phyloP scores from a whole-genome alignment of 2,113 vertebrate species.

The Chrysemys picta region DNA sequence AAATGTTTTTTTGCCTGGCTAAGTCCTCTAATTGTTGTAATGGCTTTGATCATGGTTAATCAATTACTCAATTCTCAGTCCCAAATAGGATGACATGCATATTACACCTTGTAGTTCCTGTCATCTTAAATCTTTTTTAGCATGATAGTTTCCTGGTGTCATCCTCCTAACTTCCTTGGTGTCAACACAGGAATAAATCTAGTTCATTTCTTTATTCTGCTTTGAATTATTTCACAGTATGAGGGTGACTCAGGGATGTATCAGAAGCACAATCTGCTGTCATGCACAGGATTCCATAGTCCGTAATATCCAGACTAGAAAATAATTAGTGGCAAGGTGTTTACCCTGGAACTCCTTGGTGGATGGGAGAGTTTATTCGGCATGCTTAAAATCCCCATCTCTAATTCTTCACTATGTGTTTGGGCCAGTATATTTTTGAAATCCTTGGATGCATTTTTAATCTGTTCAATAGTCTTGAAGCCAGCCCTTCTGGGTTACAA shows the following conservation, averaged over 20 bases:
- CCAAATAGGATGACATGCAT: neutral
- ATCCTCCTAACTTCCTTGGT: neutral
- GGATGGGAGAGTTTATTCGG: neutral
- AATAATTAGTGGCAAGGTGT: neutral
- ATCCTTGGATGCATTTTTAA: neutral
- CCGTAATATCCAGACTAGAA: neutral
- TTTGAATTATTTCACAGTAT: neutral
- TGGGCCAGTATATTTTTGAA: neutral
- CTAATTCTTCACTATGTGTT: neutral
- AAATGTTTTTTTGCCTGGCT: neutral
- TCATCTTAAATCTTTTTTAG: no score
- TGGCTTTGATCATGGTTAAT: neutral
- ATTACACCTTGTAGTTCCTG: neutral
- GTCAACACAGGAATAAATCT: neutral
- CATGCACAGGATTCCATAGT: neutral
- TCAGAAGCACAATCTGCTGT: neutral
- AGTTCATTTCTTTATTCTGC: neutral
- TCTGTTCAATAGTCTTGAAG: neutral
- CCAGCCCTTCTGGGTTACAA: neutral
- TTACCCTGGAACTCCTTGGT: neutral
- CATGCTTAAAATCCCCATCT: neutral
- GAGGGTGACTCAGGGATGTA: neutral
- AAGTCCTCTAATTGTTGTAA: neutral
- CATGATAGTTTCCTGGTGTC: neutral
- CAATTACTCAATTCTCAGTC: neutral